phyloP scores from a whole-genome alignment of 2,113 vertebrate genomes.

The Apodemus speciosus region DNA sequence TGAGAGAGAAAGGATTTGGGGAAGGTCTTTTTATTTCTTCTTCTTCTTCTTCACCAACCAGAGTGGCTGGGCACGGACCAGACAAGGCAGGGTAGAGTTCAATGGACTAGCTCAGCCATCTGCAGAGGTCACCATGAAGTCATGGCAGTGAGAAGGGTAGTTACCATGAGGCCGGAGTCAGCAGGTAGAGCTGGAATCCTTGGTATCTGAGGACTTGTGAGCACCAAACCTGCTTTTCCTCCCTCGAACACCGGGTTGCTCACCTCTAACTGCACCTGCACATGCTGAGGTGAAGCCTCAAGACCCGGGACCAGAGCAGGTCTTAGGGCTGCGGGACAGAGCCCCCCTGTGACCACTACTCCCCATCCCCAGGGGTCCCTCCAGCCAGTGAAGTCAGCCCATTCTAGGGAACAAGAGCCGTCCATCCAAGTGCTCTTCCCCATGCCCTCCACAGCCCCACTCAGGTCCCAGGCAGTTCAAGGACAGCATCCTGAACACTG shows the following conservation, averaged over 20 bases:
- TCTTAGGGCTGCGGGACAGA: fast-evolving
- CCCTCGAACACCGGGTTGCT: not conserved
- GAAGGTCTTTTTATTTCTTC: not conserved
- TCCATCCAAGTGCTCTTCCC: not conserved
- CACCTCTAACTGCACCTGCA: fast-evolving
- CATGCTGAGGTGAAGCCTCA: fast-evolving
- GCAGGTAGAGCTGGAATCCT: not conserved
- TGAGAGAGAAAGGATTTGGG: not conserved
- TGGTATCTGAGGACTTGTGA: not conserved
- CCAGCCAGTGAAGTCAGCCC: not conserved
- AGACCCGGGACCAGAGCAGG: not conserved
- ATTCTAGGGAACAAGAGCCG: no score
- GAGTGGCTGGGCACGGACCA: not conserved
- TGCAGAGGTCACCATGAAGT: not conserved
- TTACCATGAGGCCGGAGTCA: not conserved
- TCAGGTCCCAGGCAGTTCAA: not conserved
- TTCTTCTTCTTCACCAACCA: not conserved
- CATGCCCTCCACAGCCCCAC: fast-evolving
- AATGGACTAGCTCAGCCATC: not conserved
- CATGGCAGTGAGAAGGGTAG: not conserved
- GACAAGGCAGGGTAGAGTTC: not conserved
- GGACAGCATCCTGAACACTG: no score
- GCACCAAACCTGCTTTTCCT: not conserved
- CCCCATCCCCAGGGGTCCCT: fast-evolving
- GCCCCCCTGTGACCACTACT: fast-evolving